A percentile compares a stretch with the other conserved stretches of the same genome.
Evolutionary conservation across 2,888 invertebrate species (phyloP).

Genomic region (Acanthosepion pharaonis): DNA sequence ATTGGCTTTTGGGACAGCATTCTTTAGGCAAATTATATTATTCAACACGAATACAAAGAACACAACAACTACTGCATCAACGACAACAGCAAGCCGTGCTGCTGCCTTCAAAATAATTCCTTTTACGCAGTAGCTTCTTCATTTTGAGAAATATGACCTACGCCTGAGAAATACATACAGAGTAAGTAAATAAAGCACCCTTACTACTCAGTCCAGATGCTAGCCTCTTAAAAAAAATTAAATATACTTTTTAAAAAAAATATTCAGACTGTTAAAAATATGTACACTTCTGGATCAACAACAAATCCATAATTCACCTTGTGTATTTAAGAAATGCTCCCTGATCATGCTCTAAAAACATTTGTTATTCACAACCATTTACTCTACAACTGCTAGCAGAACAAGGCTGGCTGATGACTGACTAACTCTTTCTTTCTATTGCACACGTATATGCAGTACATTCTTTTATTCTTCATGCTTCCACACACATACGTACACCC

Average conservation of each 20-base stretch:
- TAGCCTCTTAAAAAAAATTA: background rate
- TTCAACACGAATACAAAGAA: background rate
- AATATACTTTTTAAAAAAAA: background rate
- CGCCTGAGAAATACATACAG: background rate
- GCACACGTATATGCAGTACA: background rate
- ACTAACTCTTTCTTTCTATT: background rate
- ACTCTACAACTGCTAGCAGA: background rate
- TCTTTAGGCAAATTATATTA: background rate
- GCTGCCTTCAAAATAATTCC: background rate
- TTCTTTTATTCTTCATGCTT: background rate
- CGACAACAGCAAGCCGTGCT: background rate
- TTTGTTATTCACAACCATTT: slow-evolving; percentile 25
- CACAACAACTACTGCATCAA: background rate
- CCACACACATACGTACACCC: background rate
- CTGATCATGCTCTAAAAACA: slow-evolving; percentile 8
- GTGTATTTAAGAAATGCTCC: background rate
- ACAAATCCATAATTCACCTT: background rate
- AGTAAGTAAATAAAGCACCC: background rate
- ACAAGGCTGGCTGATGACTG: slow-evolving; percentile 34
- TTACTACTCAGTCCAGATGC: background rate
- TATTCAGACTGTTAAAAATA: background rate
- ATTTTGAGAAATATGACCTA: slow-evolving; percentile 15
- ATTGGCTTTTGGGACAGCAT: background rate
- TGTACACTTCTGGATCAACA: background rate
- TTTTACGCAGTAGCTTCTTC: slow-evolving; percentile 33